Base-by-base conservation (phyloP, 2,113 vertebrate species). In the Octodon degus region DNA sequence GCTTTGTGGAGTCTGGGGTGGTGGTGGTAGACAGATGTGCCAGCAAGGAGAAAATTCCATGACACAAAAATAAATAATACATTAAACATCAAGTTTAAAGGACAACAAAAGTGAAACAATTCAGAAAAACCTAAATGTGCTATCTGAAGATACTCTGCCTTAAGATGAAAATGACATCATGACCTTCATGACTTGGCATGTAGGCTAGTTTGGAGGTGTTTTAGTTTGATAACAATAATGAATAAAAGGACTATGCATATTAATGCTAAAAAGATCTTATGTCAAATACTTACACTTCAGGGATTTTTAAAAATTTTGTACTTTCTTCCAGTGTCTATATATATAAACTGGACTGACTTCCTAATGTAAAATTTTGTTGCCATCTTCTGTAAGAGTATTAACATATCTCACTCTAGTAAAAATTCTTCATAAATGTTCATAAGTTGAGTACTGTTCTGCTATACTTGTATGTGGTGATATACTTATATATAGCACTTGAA, bases 1-100 rank as follows among this genome's bases (percentile, higher is more conserved):
- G 30, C 85, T 94, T 32, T 89, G 63, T 55, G 30, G 22, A n/a
- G 17, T 72, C 80, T 62, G 2, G 22, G 40, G 88, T 37, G 72
- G 72, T 40, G 76, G 14, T 25, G 60, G 62, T 12, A 85, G 87
- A 85, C 63, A 83, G 77, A 93, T 89, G 88, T 80, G 32, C 11
- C 83, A 76, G 37, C 27, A 72, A 80, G 62, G 70, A 94, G 67
- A 96, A 95, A 96, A 93, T 86, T 91, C 32, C n/a, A 91, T 94
- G 76, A 68, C 22, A 83, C 67, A 81, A 90, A 85, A 97, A 86
- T 25, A 77, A 77, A 74, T 40, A 63, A 89, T 72, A 89, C 20
- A 79, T 50, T 65, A 62, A 84, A 58, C 79, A 7, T 10, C 79
- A 96, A 89, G 77, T 68, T 22, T 34, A 89, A 91, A 86, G 81